Conservation (phyloP, 2,888 invertebrate species). For the Lumbricus terrestris region DNA sequence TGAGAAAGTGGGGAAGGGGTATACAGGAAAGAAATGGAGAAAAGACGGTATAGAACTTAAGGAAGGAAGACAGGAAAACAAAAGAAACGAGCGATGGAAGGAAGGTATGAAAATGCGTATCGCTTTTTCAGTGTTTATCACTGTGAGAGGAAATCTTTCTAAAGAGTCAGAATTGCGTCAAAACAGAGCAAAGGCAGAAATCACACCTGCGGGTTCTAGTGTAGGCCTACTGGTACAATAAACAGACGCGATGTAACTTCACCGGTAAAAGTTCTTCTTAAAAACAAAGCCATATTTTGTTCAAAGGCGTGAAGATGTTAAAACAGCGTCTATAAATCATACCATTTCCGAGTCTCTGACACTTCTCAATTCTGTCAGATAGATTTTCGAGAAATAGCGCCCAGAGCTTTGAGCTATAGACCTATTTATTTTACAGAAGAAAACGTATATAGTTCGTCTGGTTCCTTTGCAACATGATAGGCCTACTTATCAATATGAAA, state of each 20-base stretch:
- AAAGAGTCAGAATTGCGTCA: too few species aligned
- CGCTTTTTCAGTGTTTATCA: too few species aligned
- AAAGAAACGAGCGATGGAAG: too few species aligned
- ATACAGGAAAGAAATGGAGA: too few species aligned
- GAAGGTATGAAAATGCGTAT: too few species aligned
- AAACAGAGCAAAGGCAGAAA: too few species aligned
- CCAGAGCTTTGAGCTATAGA: background rate
- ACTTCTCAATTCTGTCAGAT: too few species aligned
- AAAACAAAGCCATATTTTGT: background rate
- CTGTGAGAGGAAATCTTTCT: too few species aligned
- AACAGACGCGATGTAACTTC: background rate
- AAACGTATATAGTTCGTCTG: background rate
- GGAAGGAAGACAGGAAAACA: too few species aligned
- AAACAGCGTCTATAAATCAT: background rate
- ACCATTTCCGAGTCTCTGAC: background rate
- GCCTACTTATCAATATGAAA: background rate
- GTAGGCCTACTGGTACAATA: too few species aligned
- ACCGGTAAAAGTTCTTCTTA: background rate
- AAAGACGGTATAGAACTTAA: too few species aligned
- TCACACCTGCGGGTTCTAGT: background rate
- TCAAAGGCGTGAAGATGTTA: background rate
- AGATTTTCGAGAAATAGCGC: background rate
- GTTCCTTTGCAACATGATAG: background rate
- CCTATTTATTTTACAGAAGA: background rate
- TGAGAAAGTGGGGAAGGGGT: too few species aligned